Conservation (phyloP, 2,113 vertebrate genomes). For the Noturus placidus region DNA sequence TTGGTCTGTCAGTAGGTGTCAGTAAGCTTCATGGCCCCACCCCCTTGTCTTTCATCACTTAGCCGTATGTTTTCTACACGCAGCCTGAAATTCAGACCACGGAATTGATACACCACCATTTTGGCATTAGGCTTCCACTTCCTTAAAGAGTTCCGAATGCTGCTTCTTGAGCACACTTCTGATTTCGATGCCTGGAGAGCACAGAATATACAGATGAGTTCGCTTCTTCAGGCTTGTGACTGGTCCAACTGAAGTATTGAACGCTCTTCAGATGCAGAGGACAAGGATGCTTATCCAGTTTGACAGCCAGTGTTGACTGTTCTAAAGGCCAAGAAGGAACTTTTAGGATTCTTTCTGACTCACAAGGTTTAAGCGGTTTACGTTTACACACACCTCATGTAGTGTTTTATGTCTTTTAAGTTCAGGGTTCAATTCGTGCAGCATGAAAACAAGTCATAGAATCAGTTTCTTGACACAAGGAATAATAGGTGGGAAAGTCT, state of each 20-base stretch:
- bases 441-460: background rate
- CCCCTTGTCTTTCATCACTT: background rate
- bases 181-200: background rate
- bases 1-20: background rate
- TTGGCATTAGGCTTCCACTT: background rate
- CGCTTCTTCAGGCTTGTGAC: background rate
- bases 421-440: background rate
- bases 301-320: background rate
- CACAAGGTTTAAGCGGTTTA: too few species aligned
- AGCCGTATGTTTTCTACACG: background rate
- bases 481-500: background rate
- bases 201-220: background rate
- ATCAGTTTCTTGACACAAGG: background rate
- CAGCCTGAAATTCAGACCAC: too few species aligned
- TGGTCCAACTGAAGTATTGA: background rate
- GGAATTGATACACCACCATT: background rate
- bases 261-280: background rate
- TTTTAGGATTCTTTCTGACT: background rate
- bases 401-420: background rate
- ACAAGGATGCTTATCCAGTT: background rate
- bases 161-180: conserved; percentile 6
- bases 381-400: background rate
- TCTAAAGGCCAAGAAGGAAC: background rate
- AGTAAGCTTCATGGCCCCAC: background rate
- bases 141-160: too few species aligned